These are phyloP conservation scores for Philopotamus ludificatus DNA, from an alignment of 1,140 invertebrate species.

Conservation along the genomic window DNA sequence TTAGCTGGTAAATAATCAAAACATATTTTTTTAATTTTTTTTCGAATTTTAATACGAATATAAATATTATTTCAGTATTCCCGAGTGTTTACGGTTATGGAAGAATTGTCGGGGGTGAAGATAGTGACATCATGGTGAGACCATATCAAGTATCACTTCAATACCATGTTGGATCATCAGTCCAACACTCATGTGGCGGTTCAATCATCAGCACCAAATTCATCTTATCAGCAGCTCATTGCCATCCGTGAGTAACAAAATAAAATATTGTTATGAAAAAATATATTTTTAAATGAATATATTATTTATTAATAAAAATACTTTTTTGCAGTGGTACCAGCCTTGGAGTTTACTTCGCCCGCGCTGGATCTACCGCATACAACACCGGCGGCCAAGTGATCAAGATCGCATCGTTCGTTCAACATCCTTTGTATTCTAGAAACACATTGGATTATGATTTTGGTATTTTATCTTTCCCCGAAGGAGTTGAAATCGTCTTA, in stretches of 20 bases:
- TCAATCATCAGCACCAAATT: conserved; percentile 48
- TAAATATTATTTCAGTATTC: conserved; percentile 18
- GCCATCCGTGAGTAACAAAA: conserved; percentile 42
- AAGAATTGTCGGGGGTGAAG: conserved; percentile 46
- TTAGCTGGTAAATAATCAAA: neutral
- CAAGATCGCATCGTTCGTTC: conserved; percentile 41
- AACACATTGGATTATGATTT: conserved; percentile 52
- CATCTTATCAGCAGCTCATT: conserved; percentile 57
- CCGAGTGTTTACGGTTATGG: neutral
- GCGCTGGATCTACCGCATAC: conserved; percentile 29
- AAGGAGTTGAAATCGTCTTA: conserved; percentile 17
- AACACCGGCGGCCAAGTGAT: conserved; percentile 42
- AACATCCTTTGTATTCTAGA: conserved; percentile 45
- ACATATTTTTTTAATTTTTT: neutral
- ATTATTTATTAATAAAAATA: conserved; percentile 1
- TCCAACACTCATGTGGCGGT: conserved; percentile 47
- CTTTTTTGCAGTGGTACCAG: neutral
- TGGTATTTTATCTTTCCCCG: conserved; percentile 45
- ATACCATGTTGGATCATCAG: conserved; percentile 32
- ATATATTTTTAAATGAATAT: neutral
- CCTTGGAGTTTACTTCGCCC: conserved; percentile 6
- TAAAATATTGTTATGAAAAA: conserved; percentile 2
- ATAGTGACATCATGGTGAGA: conserved; percentile 43
- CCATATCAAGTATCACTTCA: conserved; percentile 46
- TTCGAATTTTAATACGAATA: neutral